Conservation (phyloP, 2,113 vertebrate species). For the Crocuta crocuta region DNA sequence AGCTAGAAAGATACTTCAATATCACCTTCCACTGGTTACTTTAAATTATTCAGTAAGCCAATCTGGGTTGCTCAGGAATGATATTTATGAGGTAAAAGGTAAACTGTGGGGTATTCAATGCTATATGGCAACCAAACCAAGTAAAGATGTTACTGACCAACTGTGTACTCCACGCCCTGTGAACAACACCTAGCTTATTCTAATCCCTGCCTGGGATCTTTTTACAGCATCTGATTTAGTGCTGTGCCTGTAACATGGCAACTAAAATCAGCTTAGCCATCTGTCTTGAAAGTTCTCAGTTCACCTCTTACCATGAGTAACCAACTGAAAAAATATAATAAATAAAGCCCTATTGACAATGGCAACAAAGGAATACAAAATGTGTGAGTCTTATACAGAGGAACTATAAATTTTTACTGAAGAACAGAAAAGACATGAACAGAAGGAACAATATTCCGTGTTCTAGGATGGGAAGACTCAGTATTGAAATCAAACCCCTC, state of each 20-base stretch:
- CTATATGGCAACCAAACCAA: neutral
- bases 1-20: neutral
- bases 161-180: neutral
- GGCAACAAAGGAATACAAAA: neutral
- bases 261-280: slow-evolving; percentile 48
- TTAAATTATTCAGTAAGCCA: slow-evolving; percentile 20
- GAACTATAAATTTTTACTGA: neutral
- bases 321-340: neutral
- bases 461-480: neutral
- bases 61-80: neutral
- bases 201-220: neutral
- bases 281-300: slow-evolving; percentile 42
- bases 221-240: slow-evolving; percentile 22
- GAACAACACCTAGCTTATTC: slow-evolving; percentile 5
- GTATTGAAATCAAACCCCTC: neutral
- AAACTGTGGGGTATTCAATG: neutral
- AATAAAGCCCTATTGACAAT: neutral
- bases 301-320: slow-evolving; percentile 2
- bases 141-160: neutral
- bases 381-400: neutral
- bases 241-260: slow-evolving; percentile 37
- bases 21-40: neutral
- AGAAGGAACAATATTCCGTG: neutral
- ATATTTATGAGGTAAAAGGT: slow-evolving; percentile 13
- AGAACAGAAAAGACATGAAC: neutral